Percentiles rank a stretch among this genome's conserved stretches.
Conservation (phyloP, 2,113 vertebrate genomes). For the Merops nubicus region DNA sequence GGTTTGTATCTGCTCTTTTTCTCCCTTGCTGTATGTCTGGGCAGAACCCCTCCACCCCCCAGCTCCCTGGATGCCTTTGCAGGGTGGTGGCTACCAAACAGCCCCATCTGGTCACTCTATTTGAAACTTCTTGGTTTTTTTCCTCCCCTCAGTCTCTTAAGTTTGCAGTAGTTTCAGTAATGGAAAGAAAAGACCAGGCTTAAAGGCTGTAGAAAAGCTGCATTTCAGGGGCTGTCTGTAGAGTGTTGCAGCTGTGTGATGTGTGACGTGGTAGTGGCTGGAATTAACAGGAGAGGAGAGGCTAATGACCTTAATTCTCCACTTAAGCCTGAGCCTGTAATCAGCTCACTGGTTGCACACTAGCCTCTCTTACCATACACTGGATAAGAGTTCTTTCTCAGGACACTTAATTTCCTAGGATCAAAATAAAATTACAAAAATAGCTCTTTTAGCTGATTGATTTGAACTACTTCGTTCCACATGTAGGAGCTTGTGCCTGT, state of each 20-base stretch:
- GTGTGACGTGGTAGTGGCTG: not conserved
- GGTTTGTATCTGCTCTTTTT: not conserved
- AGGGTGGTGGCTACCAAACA: not conserved
- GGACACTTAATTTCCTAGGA: not conserved
- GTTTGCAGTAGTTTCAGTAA: not conserved
- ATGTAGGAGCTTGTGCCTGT: not conserved
- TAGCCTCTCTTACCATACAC: not conserved
- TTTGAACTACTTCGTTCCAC: not conserved
- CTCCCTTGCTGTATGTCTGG: not conserved
- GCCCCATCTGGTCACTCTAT: not conserved
- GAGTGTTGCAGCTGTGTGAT: not conserved
- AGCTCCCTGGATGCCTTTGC: not conserved
- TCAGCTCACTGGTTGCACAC: not conserved
- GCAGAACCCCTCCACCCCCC: not conserved
- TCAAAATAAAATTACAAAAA: not conserved
- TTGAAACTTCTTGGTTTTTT: not conserved
- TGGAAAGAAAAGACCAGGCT: not conserved
- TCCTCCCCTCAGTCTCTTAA: not conserved
- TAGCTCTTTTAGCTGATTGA: not conserved
- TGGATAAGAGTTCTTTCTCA: not conserved
- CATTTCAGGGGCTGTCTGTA: not conserved
- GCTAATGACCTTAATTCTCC: not conserved
- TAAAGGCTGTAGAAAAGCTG: not conserved
- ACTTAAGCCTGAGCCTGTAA: conserved; percentile 2
- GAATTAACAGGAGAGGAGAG: not conserved